Base-by-base conservation (phyloP, 2,888 invertebrate genomes). In the Diloba caeruleocephala region DNA sequence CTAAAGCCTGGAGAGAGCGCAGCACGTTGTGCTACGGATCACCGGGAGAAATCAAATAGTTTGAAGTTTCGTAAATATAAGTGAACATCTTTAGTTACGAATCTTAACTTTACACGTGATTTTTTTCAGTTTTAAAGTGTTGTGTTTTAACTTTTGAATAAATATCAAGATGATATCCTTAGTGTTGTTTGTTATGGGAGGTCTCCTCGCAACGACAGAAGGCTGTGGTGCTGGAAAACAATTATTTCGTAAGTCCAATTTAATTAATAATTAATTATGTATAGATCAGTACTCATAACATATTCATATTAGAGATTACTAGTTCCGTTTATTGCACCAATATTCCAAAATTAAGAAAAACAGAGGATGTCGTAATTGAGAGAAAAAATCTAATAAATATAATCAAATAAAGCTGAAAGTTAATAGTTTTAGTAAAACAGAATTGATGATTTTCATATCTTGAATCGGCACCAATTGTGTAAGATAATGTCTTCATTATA, bases 151-250 rank as follows among this genome's bases (percentile, higher is more conserved):
- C 80, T 81, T 74, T 77, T n/a, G n/a, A n/a, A n/a, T 73, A 77
- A 58, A 64, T 55, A 60, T 76, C 79, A 89, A 85, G 61, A 92
- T 92, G 92, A 88, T 89, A 80, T 76, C 90, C 90, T 90, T 92
- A 93, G 92, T 93, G 92, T 90, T 92, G 89, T 90, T 93, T 86
- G 87, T 92, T 89, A 83, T 92, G 89, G 90, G 92, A 85, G 87
- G 81, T 79, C 68, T 89, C 74, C 82, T 92, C 62, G 79, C 89
- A 73, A 77, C 87, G 74, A 86, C 91, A 89, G 90, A 90, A 87
- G 90, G 93, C 71, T 92, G 93, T 74, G 85, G 89, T 63, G 79
- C 80, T 72, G 93, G 93, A 81, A 93, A 91, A 76, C 89, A 87
- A 78, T 80, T 93, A 74, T 74, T 93, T 80, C 87, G 94, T 94